Conservation (phyloP, 2,113 vertebrate species). For the Neofelis nebulosa region DNA sequence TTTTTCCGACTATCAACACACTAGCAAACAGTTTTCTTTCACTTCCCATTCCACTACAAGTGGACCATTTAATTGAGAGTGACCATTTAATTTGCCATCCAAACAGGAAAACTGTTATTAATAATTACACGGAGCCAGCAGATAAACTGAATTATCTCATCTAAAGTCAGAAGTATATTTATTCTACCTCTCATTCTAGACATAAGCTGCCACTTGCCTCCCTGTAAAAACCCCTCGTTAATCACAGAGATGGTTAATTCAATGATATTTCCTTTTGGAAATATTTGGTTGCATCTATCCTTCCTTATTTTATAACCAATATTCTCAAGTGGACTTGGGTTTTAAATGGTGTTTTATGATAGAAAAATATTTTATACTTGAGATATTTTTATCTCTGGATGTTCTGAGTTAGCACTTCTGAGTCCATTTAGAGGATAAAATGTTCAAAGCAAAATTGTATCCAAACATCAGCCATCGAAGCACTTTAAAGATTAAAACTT, state of each 20-base stretch:
- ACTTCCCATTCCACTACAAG: neutral
- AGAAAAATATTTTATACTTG: neutral
- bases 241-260: neutral
- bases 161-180: neutral
- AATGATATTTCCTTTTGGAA: neutral
- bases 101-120: neutral
- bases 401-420: neutral
- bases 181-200: neutral
- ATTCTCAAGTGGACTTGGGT: neutral
- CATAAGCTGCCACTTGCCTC: neutral
- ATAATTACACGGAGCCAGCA: neutral
- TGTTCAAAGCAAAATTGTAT: conserved; percentile 1
- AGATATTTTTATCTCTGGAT: neutral
- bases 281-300: neutral
- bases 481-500: conserved; percentile 51
- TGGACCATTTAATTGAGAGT: neutral
- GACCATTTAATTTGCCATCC: neutral
- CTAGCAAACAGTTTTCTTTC: neutral
- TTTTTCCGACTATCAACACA: neutral
- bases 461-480: neutral
- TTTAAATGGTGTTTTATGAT: neutral
- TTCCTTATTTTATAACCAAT: neutral
- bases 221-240: neutral
- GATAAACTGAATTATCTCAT: neutral
- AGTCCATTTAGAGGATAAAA: neutral